A percentile compares a stretch with the other conserved stretches of the same genome.
phyloP scores from a whole-genome alignment of 2,888 invertebrate genomes.

The Darwinula stevensoni region DNA sequence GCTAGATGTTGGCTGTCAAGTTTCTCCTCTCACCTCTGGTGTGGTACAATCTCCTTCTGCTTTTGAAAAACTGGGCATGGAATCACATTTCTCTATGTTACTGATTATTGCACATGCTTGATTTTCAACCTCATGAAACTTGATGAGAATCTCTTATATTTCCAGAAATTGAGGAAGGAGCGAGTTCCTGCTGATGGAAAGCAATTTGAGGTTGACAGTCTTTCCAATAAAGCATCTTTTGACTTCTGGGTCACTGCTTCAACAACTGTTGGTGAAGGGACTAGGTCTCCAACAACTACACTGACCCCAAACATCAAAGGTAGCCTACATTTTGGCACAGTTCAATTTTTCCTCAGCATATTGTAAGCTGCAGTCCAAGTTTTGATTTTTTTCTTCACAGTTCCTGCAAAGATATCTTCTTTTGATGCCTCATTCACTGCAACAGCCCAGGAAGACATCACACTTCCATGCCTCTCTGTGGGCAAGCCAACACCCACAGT shows the following conservation, averaged over 20 bases:
- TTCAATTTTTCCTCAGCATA: too few species aligned
- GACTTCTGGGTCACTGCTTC: slow-evolving; percentile 86
- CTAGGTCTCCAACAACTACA: slow-evolving; percentile 54
- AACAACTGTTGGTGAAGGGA: slow-evolving; percentile 77
- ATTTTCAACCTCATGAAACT: too few species aligned
- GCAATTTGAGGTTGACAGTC: slow-evolving; percentile 42
- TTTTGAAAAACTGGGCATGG: too few species aligned
- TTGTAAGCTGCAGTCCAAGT: not conserved
- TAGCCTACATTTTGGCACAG: slow-evolving; percentile 15
- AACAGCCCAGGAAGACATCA: slow-evolving; percentile 41
- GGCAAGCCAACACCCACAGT: slow-evolving; percentile 70
- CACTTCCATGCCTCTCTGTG: slow-evolving; percentile 65
- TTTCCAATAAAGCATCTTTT: slow-evolving; percentile 50
- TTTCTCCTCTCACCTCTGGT: too few species aligned
- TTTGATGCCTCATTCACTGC: slow-evolving; percentile 59
- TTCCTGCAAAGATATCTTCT: slow-evolving; percentile 75
- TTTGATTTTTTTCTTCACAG: slow-evolving; percentile 19
- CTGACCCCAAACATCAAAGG: slow-evolving; percentile 54
- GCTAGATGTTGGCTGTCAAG: too few species aligned
- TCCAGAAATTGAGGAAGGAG: slow-evolving; percentile 7
- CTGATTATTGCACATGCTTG: too few species aligned
- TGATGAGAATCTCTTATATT: too few species aligned
- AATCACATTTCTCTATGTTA: too few species aligned
- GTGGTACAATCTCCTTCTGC: too few species aligned
- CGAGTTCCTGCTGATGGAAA: slow-evolving; percentile 9